Conservation (phyloP, 2,113 vertebrate genomes). For the Sardina pilchardus region DNA sequence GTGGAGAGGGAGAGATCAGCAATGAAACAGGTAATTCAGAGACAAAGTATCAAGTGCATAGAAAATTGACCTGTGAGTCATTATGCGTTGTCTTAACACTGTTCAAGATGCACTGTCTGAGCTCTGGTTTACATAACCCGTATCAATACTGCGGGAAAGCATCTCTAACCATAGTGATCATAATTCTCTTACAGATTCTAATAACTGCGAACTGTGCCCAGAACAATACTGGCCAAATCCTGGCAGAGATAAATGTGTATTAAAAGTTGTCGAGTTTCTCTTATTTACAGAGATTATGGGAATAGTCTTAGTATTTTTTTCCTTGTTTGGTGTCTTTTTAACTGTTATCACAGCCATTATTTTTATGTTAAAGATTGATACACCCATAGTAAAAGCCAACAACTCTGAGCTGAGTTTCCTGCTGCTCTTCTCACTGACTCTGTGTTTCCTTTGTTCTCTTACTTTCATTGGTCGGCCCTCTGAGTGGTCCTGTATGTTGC, state of each 20-base stretch:
- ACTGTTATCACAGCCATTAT: constrained; percentile 54
- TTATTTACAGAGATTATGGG: constrained; percentile 67
- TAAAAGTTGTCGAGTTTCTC: constrained; percentile 66
- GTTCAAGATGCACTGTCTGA: constrained; percentile 39
- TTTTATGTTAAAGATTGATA: constrained; percentile 62
- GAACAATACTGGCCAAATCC: constrained; percentile 69
- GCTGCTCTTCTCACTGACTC: constrained; percentile 66
- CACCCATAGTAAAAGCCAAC: constrained; percentile 68
- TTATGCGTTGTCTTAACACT: constrained; percentile 55
- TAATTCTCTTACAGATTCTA: constrained; percentile 71
- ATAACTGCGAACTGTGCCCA: constrained; percentile 69
- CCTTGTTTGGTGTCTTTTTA: constrained; percentile 60
- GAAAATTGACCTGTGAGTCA: constrained; percentile 36
- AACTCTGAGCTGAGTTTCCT: constrained; percentile 74
- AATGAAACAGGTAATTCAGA: constrained; percentile 56
- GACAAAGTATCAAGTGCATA: constrained; percentile 21
- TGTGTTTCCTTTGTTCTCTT: constrained; percentile 72
- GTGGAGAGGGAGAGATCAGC: constrained; percentile 60
- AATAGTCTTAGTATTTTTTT: constrained; percentile 61
- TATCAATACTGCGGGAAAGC: constrained; percentile 2
- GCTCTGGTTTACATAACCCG: constrained; percentile 20
- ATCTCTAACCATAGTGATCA: constrained; percentile 15
- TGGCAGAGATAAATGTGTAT: constrained; percentile 62
- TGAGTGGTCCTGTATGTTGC: constrained; percentile 70
- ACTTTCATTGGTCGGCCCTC: constrained; percentile 69